phyloP scores from a whole-genome alignment of 2,888 invertebrate species.

The Trissoscelio sp. region DNA sequence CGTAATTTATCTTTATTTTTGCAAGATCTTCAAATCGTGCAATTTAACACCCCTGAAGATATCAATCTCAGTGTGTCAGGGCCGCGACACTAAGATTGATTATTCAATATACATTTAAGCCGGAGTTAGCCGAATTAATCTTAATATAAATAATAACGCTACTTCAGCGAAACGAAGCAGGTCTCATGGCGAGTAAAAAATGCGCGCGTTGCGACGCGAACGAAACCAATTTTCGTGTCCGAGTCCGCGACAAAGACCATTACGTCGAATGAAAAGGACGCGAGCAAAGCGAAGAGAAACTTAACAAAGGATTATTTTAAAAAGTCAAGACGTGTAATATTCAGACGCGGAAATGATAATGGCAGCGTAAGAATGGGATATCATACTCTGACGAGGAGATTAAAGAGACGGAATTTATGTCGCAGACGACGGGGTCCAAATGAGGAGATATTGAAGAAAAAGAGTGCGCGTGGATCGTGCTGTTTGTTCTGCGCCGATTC shows the following conservation, averaged over 20 bases:
- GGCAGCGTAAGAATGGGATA: conserved; percentile 29
- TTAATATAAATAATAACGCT: conserved; percentile 52
- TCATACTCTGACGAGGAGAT: conserved; percentile 45
- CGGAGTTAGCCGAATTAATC: conserved; percentile 55
- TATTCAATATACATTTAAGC: conserved; percentile 41
- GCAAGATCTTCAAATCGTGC: conserved; percentile 26
- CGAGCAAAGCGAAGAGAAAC: conserved; percentile 17
- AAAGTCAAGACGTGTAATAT: conserved; percentile 47
- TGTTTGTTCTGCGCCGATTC: conserved; percentile 54
- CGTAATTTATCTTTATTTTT: conserved; percentile 56
- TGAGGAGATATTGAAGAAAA: conserved; percentile 43
- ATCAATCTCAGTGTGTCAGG: conserved; percentile 44
- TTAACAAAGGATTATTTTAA: conserved; percentile 44
- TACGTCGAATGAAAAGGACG: conserved; percentile 15
- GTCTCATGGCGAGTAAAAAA: no score
- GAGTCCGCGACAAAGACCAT: conserved; percentile 29
- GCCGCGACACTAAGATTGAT: conserved; percentile 37
- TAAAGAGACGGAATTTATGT: conserved; percentile 53
- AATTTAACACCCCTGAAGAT: conserved; percentile 37
- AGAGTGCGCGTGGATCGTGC: no score
- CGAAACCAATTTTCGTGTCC: conserved; percentile 51
- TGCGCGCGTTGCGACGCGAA: background rate
- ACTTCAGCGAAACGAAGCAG: background rate
- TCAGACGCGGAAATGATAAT: conserved; percentile 43
- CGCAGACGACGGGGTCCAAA: conserved; percentile 16